A percentile compares a stretch with the other conserved stretches of the same genome.
phyloP scores from a whole-genome alignment of 2,888 invertebrate species.

The Nephrotoma flavescens region DNA sequence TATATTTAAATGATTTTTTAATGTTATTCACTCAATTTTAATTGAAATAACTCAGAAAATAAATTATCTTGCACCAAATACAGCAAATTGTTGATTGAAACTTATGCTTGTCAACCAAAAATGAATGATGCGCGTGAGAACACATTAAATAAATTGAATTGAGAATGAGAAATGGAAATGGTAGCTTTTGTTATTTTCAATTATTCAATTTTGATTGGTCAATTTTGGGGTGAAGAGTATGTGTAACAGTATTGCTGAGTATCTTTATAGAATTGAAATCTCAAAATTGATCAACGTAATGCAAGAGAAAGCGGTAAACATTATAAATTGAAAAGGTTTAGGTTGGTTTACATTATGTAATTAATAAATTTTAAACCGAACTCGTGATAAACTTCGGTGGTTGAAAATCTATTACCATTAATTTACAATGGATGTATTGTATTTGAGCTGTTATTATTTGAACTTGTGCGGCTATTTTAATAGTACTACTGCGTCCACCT shows the following conservation, averaged over 20 bases:
- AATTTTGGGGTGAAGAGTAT: not conserved
- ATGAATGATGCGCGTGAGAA: not conserved
- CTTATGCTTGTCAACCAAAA: not conserved
- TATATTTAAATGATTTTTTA: not conserved
- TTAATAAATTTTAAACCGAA: too few species aligned
- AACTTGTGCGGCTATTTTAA: too few species aligned
- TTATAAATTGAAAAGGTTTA: too few species aligned
- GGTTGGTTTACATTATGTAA: too few species aligned
- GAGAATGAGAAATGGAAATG: not conserved
- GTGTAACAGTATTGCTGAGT: not conserved
- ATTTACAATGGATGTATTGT: too few species aligned
- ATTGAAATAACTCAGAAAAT: not conserved
- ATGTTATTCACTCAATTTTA: not conserved
- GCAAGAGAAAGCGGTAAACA: too few species aligned
- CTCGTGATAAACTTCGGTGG: too few species aligned
- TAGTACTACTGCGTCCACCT: too few species aligned
- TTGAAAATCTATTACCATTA: too few species aligned
- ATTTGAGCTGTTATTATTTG: too few species aligned
- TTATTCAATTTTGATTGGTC: not conserved
- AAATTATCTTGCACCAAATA: not conserved
- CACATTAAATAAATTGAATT: not conserved
- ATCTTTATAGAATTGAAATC: not conserved
- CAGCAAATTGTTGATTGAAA: not conserved
- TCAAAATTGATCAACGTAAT: too few species aligned
- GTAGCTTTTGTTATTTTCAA: not conserved